Evolutionary conservation across 2,113 vertebrate genomes (phyloP).

Genomic region (Coptodon bakossiorum): DNA sequence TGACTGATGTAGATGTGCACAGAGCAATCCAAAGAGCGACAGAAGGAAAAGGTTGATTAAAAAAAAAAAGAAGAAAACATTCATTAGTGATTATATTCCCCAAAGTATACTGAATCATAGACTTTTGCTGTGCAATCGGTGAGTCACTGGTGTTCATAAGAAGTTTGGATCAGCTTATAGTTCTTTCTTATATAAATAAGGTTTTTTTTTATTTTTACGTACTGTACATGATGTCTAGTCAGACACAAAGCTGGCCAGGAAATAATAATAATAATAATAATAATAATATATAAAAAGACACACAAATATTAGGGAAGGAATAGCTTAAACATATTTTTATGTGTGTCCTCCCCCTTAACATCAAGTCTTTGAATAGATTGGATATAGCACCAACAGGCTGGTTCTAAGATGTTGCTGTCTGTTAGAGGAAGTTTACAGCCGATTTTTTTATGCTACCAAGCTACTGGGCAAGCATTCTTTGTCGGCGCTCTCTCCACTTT

Average conservation of each 20-base stretch:
- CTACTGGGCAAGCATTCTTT: conserved; percentile 60
- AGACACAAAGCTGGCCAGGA: conserved; percentile 70
- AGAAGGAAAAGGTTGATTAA: conserved; percentile 35
- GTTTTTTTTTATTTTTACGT: conserved; percentile 58
- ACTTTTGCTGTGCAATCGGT: conserved; percentile 71
- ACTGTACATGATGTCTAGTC: conserved; percentile 72
- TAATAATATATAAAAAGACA: conserved; percentile 63
- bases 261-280: conserved; percentile 50
- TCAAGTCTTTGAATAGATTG: conserved; percentile 66
- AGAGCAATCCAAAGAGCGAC: conserved; percentile 33
- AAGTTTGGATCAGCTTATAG: conserved; percentile 78
- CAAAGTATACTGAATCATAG: conserved; percentile 67
- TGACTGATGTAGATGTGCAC: conserved; percentile 22
- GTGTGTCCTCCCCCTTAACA: conserved; percentile 48
- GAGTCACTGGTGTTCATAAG: conserved; percentile 70
- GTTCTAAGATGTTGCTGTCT: conserved; percentile 37
- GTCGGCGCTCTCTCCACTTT: conserved; percentile 56
- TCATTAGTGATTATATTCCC: conserved; percentile 80
- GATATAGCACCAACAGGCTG: conserved; percentile 67
- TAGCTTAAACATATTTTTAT: conserved; percentile 61
- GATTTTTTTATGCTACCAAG: conserved; percentile 60
- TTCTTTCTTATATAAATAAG: conserved; percentile 75
- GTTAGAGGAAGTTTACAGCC: conserved; percentile 37
- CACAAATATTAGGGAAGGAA: conserved; percentile 62
- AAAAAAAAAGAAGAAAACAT: conserved; percentile 56